Base-by-base conservation (phyloP, 2,888 invertebrate genomes). In the Netelia virgata region DNA sequence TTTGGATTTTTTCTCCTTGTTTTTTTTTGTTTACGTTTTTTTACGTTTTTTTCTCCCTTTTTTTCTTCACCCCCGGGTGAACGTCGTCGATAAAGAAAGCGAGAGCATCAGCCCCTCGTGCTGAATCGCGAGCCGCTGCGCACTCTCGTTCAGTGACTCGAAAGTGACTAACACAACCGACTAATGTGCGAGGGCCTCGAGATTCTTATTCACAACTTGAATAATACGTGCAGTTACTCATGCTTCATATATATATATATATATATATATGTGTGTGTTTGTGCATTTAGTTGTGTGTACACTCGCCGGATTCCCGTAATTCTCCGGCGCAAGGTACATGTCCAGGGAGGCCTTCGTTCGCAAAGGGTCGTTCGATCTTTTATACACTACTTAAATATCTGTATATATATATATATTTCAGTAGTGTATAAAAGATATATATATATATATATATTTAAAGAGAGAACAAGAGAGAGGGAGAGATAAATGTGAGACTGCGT, bases 281-380 rank as follows among this genome's bases (percentile, higher is more conserved):
- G 9, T 57, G n/a, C n/a, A n/a, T n/a, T n/a, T n/a, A 16, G 3
- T 50, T 41, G 55, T 69, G 73, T 61, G 23, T 72, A 57, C 36
- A 64, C 57, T 70, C 61, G 47, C 14, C 73, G 74, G 53, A 82
- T 66, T 84, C 81, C 72, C 55, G 81, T 78, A 74, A 84, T 84
- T 84, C 77, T 64, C n/a, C 72, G 64, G 57, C 64, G 74, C 69
- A 81, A 84, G 77, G 84, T 84, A 81, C 63, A 69, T 69, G 78
- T 53, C 74, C 66, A 72, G 50, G 64, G 64, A 84, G 69, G 69
- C 70, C 66, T 53, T 78, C 77, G 78, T 74, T 41, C 77, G 69
- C 73, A 64, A 74, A 81, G 81, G 77, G 28, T 74, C 66, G 63
- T 74, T 84, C 82, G 82, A 82, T 82, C 84, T 84, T 82, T 63